Conservation (phyloP, 2,113 vertebrate species). For the Chrysemys picta region DNA sequence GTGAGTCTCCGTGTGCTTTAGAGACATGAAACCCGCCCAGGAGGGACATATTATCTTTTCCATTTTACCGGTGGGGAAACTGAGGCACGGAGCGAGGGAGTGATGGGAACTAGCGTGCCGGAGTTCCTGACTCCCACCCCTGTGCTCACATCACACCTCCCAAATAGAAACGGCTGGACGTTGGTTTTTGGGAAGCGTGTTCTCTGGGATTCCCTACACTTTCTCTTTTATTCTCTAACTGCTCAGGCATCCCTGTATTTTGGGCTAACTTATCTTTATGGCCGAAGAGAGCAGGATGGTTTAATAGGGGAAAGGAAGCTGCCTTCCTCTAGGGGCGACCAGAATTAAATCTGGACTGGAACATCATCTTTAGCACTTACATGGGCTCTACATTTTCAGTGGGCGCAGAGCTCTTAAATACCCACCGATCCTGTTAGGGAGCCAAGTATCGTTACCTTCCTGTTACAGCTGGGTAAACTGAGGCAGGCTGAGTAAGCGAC, state of each 20-base stretch:
- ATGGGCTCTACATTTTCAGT: neutral
- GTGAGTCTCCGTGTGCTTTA: neutral
- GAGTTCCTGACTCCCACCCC: neutral
- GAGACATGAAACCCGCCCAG: neutral
- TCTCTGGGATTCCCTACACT: neutral
- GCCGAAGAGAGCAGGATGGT: neutral
- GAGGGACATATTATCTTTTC: neutral
- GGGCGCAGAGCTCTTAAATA: neutral
- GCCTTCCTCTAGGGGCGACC: neutral
- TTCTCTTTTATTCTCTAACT: neutral
- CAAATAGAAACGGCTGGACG: neutral
- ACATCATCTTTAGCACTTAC: neutral
- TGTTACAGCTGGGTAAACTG: neutral
- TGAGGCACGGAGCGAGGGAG: neutral
- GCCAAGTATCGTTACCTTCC: neutral
- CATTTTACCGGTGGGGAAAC: neutral
- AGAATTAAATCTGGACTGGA: neutral
- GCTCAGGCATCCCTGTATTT: neutral
- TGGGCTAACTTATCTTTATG: neutral
- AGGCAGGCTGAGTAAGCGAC: neutral
- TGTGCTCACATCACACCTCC: neutral
- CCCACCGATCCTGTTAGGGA: neutral
- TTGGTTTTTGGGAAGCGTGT: neutral
- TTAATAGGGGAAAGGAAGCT: neutral
- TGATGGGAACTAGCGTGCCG: accelerated